These are phyloP conservation scores for Campaea margaritaria DNA, from an alignment of 2,888 invertebrate species.

Conservation along the genomic window DNA sequence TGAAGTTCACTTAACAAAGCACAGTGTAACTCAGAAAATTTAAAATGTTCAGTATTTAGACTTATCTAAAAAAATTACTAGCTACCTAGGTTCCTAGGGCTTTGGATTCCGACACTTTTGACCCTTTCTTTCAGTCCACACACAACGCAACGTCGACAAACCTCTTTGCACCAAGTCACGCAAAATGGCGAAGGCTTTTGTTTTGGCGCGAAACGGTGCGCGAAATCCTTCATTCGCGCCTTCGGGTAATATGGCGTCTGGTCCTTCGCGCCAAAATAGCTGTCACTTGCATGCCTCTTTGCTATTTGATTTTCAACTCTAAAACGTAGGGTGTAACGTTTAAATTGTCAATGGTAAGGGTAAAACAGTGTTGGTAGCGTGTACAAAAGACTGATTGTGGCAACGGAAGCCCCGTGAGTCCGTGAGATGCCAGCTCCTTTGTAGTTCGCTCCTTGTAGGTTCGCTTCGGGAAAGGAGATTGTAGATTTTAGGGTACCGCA, in stretches of 20 bases:
- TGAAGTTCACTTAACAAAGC: no score
- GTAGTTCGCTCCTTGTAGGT: slow-evolving; percentile 39
- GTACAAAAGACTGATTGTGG: slow-evolving; percentile 57
- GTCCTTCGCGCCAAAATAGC: slow-evolving; percentile 39
- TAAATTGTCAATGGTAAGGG: slow-evolving; percentile 11
- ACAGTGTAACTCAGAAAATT: no score
- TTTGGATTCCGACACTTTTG: no score
- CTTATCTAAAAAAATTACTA: no score
- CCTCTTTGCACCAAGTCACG: slow-evolving; percentile 11
- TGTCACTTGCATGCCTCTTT: slow-evolving; percentile 19
- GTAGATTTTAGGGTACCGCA: slow-evolving; percentile 30
- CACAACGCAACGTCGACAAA: neutral
- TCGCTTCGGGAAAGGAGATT: slow-evolving; percentile 31
- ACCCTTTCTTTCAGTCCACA: no score
- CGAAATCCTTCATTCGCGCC: slow-evolving; percentile 55
- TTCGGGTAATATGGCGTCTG: slow-evolving; percentile 49
- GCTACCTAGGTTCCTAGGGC: no score
- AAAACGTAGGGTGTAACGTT: neutral
- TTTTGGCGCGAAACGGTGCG: slow-evolving; percentile 50
- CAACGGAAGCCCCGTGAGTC: slow-evolving; percentile 51
- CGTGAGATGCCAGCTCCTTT: slow-evolving; percentile 44
- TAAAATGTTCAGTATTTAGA: no score
- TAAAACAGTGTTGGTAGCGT: slow-evolving; percentile 39
- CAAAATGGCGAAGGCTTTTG: slow-evolving; percentile 48
- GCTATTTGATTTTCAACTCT: slow-evolving; percentile 17